phyloP scores from a whole-genome alignment of 2,888 invertebrate species.

The Sminthurinus aureus region DNA sequence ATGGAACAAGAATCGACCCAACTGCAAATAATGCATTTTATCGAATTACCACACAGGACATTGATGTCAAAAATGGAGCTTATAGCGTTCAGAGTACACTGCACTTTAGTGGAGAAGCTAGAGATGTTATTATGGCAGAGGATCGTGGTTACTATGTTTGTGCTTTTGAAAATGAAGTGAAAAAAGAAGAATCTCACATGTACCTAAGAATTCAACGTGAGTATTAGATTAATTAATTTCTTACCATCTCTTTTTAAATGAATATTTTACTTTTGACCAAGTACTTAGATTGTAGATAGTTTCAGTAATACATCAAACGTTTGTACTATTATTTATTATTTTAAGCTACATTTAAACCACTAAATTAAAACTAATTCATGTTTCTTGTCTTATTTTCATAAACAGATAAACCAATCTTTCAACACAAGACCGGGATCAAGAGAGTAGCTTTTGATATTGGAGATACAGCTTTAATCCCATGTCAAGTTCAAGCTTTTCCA shows the following conservation, averaged over 20 bases:
- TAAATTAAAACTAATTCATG: neutral
- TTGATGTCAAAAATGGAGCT: conserved; percentile 79
- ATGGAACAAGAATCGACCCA: conserved; percentile 79
- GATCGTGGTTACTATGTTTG: conserved; percentile 90
- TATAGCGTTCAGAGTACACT: conserved; percentile 84
- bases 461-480: conserved; percentile 85
- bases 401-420: conserved; percentile 82
- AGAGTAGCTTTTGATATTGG: conserved; percentile 82
- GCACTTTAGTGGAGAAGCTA: conserved; percentile 79
- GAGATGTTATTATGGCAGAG: conserved; percentile 68
- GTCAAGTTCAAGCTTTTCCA: conserved; percentile 90
- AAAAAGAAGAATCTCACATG: conserved; percentile 86
- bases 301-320: no score
- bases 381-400: conserved; percentile 48
- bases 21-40: conserved; percentile 72
- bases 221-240: conserved; percentile 62
- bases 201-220: conserved; percentile 88
- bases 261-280: conserved; percentile 15
- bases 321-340: no score
- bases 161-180: conserved; percentile 87
- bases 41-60: conserved; percentile 80
- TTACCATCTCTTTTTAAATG: neutral
- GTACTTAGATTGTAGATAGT: no score
- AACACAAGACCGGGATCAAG: conserved; percentile 73
- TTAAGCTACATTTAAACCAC: no score